Evolutionary conservation across 2,113 vertebrate genomes (phyloP).

Genomic region (Forbesichthys papilliferus): DNA sequence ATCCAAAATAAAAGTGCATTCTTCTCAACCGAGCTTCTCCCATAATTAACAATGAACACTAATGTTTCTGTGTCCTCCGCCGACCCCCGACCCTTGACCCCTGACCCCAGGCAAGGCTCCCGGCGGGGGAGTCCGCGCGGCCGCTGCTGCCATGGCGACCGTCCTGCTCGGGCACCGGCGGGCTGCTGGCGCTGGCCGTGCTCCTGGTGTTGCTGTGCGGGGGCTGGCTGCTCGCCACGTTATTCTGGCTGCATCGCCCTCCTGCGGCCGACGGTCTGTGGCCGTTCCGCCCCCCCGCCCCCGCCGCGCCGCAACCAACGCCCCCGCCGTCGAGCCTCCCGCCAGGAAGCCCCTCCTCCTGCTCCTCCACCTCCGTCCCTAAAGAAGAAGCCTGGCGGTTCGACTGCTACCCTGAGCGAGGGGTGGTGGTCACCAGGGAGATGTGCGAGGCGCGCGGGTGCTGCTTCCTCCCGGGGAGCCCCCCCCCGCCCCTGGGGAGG

Average conservation of each 20-base stretch:
- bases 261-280: conserved; percentile 22
- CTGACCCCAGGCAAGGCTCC: conserved; percentile 46
- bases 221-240: conserved; percentile 73
- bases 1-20: too few relatives aligned
- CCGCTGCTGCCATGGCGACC: conserved; percentile 61
- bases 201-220: conserved; percentile 68
- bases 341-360: too few relatives aligned
- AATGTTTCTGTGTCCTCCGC: too few relatives aligned
- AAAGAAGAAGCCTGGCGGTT: conserved; percentile 74
- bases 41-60: too few relatives aligned
- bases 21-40: too few relatives aligned
- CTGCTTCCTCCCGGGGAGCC: conserved; percentile 76
- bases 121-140: conserved; percentile 50
- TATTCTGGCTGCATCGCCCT: conserved; percentile 70
- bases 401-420: conserved; percentile 85
- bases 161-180: conserved; percentile 61
- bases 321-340: too few relatives aligned
- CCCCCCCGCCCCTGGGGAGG: not conserved
- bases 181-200: conserved; percentile 66
- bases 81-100: not conserved
- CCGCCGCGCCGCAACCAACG: conserved; percentile 20
- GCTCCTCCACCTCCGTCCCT: too few relatives aligned
- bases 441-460: conserved; percentile 83
- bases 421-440: conserved; percentile 77
- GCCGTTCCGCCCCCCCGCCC: conserved; percentile 45